Evolutionary conservation across 2,113 vertebrate genomes (phyloP), one percentile per base, ranked within the genome.

Genomic region (Cacatua alba): DNA sequence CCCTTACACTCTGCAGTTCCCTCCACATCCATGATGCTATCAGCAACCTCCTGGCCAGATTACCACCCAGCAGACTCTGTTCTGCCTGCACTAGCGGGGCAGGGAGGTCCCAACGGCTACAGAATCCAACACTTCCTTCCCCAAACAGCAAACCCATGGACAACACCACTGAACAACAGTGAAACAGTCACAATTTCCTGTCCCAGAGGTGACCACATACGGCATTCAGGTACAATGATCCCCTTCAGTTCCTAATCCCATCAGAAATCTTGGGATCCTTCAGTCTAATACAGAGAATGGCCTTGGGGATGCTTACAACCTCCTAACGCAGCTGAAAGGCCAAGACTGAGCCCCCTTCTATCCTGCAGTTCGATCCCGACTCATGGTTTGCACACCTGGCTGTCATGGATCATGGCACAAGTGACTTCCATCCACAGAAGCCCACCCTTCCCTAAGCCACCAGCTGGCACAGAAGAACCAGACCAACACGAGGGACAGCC

Each of bases 361-460:
- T 25, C 25, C 33, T 83, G 49, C 3, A 1, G 11, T 46, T 85
- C 0, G 0, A 31, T 75, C 49, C 57, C 1, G 0, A 60, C 69
- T 75, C 21, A 11, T 20, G 57, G 4, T 74, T 81, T 70, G 46
- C 49, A 55, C 41, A 65, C 52, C 25, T 64, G 65, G 29, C 62
- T 79, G 31, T 29, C 86, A 67, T 0, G 1, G 88, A 86, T 15
- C 43, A 68, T 1, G 6, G 70, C 57, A 88, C 39, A 79, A 72
- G n/a, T 1, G 2, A 79, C 74, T 90, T 77, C 35, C 35, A 63
- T 8, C 19, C 57, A 60, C 37, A 85, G 48, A 12, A 82, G 41
- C 26, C 31, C 12, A 57, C n/a, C 63, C 53, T 53, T 24, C 25
- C 43, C 48, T n/a, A 37, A 74, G 46, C 64, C 44, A 68, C 41